These are phyloP conservation scores for Drosophila sp. DNA, from an alignment of 1,140 invertebrate genomes.

Conservation along the genomic window DNA sequence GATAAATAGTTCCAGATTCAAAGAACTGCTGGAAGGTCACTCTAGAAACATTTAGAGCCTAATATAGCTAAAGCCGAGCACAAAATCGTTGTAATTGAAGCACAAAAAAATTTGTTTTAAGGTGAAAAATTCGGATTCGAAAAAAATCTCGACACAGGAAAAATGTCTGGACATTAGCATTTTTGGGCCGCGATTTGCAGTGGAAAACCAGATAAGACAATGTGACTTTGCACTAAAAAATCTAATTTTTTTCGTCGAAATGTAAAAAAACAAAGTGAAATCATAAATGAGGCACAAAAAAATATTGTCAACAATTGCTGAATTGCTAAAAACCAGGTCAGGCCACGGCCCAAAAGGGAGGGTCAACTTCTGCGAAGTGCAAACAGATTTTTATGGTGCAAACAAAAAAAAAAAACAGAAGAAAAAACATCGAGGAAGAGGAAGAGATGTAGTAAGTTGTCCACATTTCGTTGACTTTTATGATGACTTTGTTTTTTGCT, in stretches of 20 bases:
- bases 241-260: conserved; percentile 78
- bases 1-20: not conserved
- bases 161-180: conserved; percentile 42
- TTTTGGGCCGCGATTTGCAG: conserved; percentile 34
- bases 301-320: conserved; percentile 45
- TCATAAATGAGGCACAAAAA: conserved; percentile 30
- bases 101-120: conserved; percentile 41
- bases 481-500: conserved; percentile 72
- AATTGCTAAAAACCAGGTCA: conserved; percentile 55
- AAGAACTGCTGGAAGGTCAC: conserved; percentile 22
- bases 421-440: not conserved
- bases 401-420: conserved; percentile 26
- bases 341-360: conserved; percentile 27
- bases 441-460: conserved; percentile 62
- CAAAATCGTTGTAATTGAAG: conserved; percentile 6
- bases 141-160: conserved; percentile 14
- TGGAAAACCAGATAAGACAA: conserved; percentile 25
- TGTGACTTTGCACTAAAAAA: conserved; percentile 70
- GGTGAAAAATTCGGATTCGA: conserved; percentile 47
- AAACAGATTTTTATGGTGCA: conserved; percentile 44
- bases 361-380: conserved; percentile 40
- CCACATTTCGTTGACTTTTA: conserved; percentile 59
- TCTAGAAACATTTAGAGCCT: conserved; percentile 9
- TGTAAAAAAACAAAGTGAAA: conserved; percentile 45
- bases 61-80: conserved; percentile 1